Conservation (phyloP, 2,888 invertebrate species). For the Mythimna lalbum region DNA sequence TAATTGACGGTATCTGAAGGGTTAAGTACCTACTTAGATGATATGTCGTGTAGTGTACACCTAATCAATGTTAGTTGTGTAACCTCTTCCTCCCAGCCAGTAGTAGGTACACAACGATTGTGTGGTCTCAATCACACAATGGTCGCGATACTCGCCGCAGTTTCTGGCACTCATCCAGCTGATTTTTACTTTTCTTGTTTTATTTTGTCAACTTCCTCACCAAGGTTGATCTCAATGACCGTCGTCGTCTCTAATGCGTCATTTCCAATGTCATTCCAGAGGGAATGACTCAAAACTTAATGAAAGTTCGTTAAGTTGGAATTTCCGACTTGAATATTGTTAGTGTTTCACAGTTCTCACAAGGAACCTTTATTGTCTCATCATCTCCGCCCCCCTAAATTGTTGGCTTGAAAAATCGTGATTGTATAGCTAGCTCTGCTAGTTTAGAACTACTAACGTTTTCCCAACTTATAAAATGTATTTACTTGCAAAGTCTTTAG, state of each 20-base stretch:
- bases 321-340: slow-evolving; percentile 29
- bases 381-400: no score
- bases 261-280: slow-evolving; percentile 76
- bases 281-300: no score
- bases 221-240: slow-evolving; percentile 82
- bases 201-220: slow-evolving; percentile 83
- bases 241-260: slow-evolving; percentile 63
- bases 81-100: slow-evolving; percentile 29
- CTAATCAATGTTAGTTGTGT: slow-evolving; percentile 29
- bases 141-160: slow-evolving; percentile 32
- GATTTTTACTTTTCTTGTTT: slow-evolving; percentile 76
- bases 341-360: no score
- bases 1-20: no score
- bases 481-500: no score
- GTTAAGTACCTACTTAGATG: no score
- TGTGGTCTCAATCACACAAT: slow-evolving; percentile 54
- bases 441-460: no score
- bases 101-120: slow-evolving; percentile 36
- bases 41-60: slow-evolving; percentile 4
- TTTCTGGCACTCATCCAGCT: slow-evolving; percentile 82
- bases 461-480: no score
- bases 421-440: no score
- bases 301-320: slow-evolving; percentile 55
- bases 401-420: no score
- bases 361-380: no score